A percentile compares a stretch with the other conserved stretches of the same genome.
Conservation (phyloP, 2,113 vertebrate species). For the Sisor rabdophorus region DNA sequence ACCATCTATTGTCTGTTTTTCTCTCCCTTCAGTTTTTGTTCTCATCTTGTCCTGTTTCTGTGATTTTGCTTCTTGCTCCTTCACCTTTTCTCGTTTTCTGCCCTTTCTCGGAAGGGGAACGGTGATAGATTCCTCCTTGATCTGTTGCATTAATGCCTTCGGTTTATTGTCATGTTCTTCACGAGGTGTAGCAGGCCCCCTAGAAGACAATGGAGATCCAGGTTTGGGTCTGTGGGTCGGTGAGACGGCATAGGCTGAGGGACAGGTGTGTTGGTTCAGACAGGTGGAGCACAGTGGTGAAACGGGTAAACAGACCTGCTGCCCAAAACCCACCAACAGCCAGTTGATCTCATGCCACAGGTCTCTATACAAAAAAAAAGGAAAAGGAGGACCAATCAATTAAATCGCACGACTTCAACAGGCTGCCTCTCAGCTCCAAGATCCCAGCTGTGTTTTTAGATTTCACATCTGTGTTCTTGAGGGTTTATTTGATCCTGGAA, state of each 20-base stretch:
- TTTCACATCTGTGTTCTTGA: too few relatives aligned
- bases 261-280: constrained; percentile 83
- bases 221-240: constrained; percentile 59
- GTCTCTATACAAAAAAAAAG: constrained; percentile 67
- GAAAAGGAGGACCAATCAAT: neutral
- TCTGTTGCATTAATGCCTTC: constrained; percentile 29
- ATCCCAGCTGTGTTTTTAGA: too few relatives aligned
- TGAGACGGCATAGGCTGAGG: constrained; percentile 68
- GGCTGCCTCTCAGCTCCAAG: too few relatives aligned
- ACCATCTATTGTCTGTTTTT: neutral
- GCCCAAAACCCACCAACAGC: constrained; percentile 92
- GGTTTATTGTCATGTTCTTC: constrained; percentile 39
- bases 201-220: constrained; percentile 22
- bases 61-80: neutral
- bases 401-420: too few relatives aligned
- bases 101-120: neutral
- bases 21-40: neutral
- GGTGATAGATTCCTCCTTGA: constrained; percentile 42
- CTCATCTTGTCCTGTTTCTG: neutral
- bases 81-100: constrained; percentile 9
- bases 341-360: constrained; percentile 93
- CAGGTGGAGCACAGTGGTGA: constrained; percentile 80
- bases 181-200: neutral
- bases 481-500: too few relatives aligned
- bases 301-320: constrained; percentile 87